phyloP scores from a whole-genome alignment of 2,797 vertebrate species.

The Amniataba percoides region DNA sequence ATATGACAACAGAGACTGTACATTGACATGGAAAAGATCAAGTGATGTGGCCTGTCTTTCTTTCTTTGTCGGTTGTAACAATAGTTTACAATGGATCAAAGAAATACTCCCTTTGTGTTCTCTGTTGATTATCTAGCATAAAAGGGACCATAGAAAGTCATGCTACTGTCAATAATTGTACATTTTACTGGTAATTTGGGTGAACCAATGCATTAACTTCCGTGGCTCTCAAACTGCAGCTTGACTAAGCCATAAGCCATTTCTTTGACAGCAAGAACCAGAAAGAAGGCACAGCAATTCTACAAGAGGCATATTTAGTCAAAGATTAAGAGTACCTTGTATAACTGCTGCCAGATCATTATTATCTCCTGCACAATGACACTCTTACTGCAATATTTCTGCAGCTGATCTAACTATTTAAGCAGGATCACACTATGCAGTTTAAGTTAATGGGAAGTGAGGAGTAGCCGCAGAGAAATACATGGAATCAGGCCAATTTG shows the following conservation, averaged over 20 bases:
- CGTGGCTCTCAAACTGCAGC: neutral
- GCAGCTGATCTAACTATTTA: slow-evolving; percentile 36
- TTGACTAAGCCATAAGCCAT: slow-evolving; percentile 1
- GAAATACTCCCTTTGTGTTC: neutral
- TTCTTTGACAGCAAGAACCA: neutral
- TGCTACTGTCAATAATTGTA: slow-evolving; percentile 10
- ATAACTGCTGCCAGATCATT: neutral
- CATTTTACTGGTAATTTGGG: neutral
- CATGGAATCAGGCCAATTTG: slow-evolving; percentile 38
- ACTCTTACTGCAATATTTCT: slow-evolving; percentile 1
- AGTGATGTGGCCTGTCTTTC: neutral
- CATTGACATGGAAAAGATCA: neutral
- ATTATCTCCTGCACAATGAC: neutral
- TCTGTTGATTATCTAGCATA: neutral
- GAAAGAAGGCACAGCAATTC: neutral
- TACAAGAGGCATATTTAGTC: neutral
- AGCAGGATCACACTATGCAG: slow-evolving; percentile 23
- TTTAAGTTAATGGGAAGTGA: slow-evolving; percentile 27
- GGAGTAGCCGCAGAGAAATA: slow-evolving; percentile 25
- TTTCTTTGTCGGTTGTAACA: neutral
- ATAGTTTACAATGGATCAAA: neutral
- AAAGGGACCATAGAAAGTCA: neutral
- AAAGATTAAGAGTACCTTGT: neutral
- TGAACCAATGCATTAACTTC: neutral
- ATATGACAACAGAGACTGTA: neutral